These are phyloP conservation scores for Ormyrus thymus DNA, from an alignment of 2,888 invertebrate species.

Conservation along the genomic window DNA sequence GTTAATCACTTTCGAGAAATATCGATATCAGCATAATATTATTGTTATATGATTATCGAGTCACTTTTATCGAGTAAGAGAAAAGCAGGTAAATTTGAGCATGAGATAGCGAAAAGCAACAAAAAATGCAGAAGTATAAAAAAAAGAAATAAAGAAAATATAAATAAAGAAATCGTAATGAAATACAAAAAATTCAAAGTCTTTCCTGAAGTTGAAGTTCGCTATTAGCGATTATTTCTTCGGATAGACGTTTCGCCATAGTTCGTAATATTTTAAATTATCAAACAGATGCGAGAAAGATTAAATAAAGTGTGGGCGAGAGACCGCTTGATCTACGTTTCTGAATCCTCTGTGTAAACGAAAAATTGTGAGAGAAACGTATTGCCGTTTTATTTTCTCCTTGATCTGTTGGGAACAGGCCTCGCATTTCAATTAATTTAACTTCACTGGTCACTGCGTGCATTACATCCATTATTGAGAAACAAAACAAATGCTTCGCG, in stretches of 20 bases:
- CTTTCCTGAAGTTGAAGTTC: conserved; percentile 43
- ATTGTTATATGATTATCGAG: conserved; percentile 58
- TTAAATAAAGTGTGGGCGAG: conserved; percentile 55
- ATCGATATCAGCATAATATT: conserved; percentile 58
- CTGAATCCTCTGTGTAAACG: conserved; percentile 3
- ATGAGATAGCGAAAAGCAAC: conserved; percentile 8
- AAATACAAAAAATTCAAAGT: conserved; percentile 47
- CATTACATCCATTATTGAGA: not conserved
- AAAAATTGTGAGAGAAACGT: not conserved
- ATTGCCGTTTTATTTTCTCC: conserved; percentile 2
- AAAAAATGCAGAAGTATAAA: conserved; percentile 21
- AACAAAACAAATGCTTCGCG: not conserved
- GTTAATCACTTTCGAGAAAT: conserved; percentile 49
- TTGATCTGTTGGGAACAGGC: conserved; percentile 35
- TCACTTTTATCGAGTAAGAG: conserved; percentile 48
- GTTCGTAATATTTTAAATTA: conserved; percentile 66
- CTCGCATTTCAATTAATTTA: conserved; percentile 47
- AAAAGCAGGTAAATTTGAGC: conserved; percentile 20
- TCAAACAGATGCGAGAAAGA: conserved; percentile 57
- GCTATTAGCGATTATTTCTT: conserved; percentile 55
- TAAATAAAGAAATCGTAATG: conserved; percentile 34
- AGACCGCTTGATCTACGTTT: conserved; percentile 42
- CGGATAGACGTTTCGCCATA: conserved; percentile 62
- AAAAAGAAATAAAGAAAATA: conserved; percentile 30
- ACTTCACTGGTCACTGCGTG: conserved; percentile 25